Evolutionary conservation across 2,113 vertebrate species (phyloP).

Genomic region (Columba janthina): DNA sequence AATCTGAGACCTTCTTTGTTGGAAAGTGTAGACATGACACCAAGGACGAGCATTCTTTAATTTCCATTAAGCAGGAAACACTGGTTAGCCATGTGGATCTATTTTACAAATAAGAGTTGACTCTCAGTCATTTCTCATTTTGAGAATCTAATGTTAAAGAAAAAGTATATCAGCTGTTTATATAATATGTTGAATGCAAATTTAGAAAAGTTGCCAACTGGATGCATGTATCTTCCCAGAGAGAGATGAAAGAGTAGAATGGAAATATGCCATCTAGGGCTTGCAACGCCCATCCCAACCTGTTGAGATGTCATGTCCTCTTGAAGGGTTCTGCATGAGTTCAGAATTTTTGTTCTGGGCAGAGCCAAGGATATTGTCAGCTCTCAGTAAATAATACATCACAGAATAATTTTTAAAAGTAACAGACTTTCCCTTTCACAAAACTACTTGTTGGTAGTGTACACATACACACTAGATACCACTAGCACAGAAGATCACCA

Average conservation of each 20-base stretch:
- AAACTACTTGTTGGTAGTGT: neutral
- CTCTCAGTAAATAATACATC: neutral
- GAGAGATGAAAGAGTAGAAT: neutral
- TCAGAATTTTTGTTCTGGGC: neutral
- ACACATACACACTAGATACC: neutral
- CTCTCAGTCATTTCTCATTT: neutral
- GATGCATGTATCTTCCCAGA: neutral
- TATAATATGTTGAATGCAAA: neutral
- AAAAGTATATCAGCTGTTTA: neutral
- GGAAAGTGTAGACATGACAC: slow-evolving; percentile 4
- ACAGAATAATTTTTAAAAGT: neutral
- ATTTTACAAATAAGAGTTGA: neutral
- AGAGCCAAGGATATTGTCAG: neutral
- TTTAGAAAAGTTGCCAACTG: neutral
- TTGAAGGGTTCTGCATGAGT: neutral
- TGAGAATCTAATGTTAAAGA: neutral
- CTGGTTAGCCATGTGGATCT: neutral
- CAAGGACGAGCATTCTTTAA: slow-evolving; percentile 1
- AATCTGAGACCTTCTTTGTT: slow-evolving; percentile 43
- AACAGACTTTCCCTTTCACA: neutral
- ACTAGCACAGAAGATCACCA: neutral
- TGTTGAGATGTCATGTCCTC: neutral
- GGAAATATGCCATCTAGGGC: neutral
- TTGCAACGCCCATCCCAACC: neutral
- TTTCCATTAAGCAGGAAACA: neutral